Conservation (phyloP, 2,113 vertebrate species). For the Centropus bengalensis region DNA sequence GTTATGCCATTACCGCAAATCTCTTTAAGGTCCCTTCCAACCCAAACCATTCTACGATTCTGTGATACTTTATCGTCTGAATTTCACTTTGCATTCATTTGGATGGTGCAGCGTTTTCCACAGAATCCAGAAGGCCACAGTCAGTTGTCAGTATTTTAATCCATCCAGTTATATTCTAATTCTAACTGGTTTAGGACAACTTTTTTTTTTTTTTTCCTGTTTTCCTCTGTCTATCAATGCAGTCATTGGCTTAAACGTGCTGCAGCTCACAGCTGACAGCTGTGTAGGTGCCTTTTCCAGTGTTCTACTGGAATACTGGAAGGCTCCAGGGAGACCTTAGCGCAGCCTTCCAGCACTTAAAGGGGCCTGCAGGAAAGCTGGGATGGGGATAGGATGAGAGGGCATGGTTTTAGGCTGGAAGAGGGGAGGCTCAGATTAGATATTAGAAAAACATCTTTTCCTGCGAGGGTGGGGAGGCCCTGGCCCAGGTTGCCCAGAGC, state of each 20-base stretch:
- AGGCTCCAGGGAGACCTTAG: too few relatives aligned
- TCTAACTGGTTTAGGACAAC: not conserved
- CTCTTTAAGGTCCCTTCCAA: not conserved
- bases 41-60: too few relatives aligned
- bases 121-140: not conserved
- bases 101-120: not conserved
- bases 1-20: not conserved
- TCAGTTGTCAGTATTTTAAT: not conserved
- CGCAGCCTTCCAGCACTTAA: too few relatives aligned
- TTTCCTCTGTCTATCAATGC: not conserved
- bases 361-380: too few relatives aligned
- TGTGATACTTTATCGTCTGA: not conserved
- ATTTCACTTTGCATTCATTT: not conserved
- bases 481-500: too few relatives aligned
- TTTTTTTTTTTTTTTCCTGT: not conserved
- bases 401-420: too few relatives aligned
- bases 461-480: too few relatives aligned
- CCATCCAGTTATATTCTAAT: not conserved
- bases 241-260: not conserved
- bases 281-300: not conserved
- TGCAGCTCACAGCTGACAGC: not conserved
- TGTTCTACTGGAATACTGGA: not conserved
- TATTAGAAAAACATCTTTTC: too few relatives aligned
- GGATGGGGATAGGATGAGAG: too few relatives aligned
- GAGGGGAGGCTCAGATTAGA: too few relatives aligned